phyloP scores from a whole-genome alignment of 2,888 invertebrate genomes.

The Marasmarcha lunaedactyla region DNA sequence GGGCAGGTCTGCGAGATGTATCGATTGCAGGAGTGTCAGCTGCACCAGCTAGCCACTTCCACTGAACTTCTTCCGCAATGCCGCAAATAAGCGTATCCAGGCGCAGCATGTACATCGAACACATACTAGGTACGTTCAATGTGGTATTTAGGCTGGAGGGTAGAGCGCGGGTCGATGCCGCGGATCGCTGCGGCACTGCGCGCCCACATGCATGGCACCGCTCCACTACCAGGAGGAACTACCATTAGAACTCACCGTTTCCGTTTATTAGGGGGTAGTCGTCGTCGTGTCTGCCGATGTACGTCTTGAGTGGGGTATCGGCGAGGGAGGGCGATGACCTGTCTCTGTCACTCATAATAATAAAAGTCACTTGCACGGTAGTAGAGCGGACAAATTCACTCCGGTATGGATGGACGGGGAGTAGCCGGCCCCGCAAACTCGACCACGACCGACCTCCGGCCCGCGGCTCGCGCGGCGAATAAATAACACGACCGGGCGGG shows the following conservation, averaged over 20 bases:
- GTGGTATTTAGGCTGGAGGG: not conserved
- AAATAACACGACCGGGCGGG: conserved; percentile 27
- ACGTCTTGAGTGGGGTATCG: conserved; percentile 89
- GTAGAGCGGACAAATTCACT: conserved; percentile 40
- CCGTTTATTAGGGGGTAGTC: conserved; percentile 84
- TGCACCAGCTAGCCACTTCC: too few species aligned
- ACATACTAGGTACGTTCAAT: not conserved
- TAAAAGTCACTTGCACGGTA: conserved; percentile 69
- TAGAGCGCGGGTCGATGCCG: conserved; percentile 10
- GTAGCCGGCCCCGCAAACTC: conserved; percentile 56
- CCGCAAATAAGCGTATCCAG: too few species aligned
- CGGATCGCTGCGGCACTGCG: conserved; percentile 33
- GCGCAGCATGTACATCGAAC: not conserved
- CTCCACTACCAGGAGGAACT: conserved; percentile 12
- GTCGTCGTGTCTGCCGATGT: conserved; percentile 86
- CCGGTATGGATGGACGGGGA: conserved; percentile 36
- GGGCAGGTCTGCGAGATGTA: too few species aligned
- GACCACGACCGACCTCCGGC: conserved; percentile 65
- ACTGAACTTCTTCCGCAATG: too few species aligned
- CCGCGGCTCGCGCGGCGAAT: conserved; percentile 67
- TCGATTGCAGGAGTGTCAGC: too few species aligned
- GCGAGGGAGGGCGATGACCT: conserved; percentile 89
- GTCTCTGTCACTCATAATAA: conserved; percentile 92
- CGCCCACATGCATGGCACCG: conserved; percentile 16
- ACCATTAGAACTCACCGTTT: conserved; percentile 68